phyloP scores from a whole-genome alignment of 2,113 vertebrate species.

The Pyxicephalus adspersus region DNA sequence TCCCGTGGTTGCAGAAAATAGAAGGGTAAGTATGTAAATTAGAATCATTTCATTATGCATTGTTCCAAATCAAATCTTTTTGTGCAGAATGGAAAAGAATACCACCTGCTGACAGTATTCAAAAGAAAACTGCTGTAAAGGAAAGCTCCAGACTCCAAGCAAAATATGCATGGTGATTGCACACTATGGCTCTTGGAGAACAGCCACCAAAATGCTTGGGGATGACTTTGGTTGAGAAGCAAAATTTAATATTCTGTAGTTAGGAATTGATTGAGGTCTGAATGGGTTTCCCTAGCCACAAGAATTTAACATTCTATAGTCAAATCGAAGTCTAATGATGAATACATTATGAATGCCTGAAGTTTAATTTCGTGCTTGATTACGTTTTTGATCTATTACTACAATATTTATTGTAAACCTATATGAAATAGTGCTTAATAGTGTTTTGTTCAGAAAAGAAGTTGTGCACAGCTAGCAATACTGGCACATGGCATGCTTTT shows the following conservation, averaged over 20 bases:
- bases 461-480: too few species aligned
- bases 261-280: slow-evolving; percentile 37
- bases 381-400: slow-evolving; percentile 51
- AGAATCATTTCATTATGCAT: slow-evolving; percentile 48
- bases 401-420: slow-evolving; percentile 22
- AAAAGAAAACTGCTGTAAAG: slow-evolving; percentile 38
- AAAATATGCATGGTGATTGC: slow-evolving; percentile 35
- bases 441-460: neutral
- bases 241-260: slow-evolving; percentile 46
- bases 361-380: slow-evolving; percentile 56
- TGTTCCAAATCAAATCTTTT: slow-evolving; percentile 51
- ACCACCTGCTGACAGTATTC: slow-evolving; percentile 52
- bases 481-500: too few species aligned
- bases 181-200: slow-evolving; percentile 29
- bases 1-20: slow-evolving; percentile 16
- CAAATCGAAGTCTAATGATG: slow-evolving; percentile 49
- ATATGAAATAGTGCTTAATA: slow-evolving; percentile 18
- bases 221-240: slow-evolving; percentile 25
- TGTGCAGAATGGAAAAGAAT: slow-evolving; percentile 42
- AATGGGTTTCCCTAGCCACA: slow-evolving; percentile 43
- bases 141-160: slow-evolving; percentile 23
- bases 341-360: slow-evolving; percentile 46
- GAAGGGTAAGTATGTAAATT: slow-evolving; percentile 42
- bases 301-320: slow-evolving; percentile 48
- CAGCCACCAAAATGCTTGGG: slow-evolving; percentile 37